A percentile compares a stretch with the other conserved stretches of the same genome.
phyloP scores from a whole-genome alignment of 1,140 invertebrate genomes.

The Rhyacophila brunnea region DNA sequence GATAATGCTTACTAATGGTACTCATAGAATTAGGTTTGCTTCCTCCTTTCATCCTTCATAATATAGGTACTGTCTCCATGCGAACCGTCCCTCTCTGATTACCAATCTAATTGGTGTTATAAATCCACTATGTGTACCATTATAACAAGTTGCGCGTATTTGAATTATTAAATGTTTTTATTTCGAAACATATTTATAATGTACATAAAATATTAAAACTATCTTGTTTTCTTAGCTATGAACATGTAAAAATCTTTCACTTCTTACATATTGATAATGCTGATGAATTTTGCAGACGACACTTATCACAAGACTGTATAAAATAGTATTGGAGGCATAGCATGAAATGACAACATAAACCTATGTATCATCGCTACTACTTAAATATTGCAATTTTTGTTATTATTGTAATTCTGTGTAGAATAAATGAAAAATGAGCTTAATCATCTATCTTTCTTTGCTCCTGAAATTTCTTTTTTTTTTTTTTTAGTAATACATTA shows the following conservation, averaged over 20 bases:
- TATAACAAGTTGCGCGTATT: constrained; percentile 1
- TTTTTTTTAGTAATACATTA: neutral
- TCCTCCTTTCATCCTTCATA: no score
- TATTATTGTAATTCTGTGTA: constrained; percentile 4
- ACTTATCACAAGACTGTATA: constrained; percentile 16
- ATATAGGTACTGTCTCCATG: neutral
- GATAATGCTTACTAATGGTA: neutral
- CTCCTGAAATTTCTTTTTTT: constrained; percentile 7
- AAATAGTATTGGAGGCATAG: neutral
- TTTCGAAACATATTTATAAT: constrained; percentile 11
- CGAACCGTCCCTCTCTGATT: constrained; percentile 2
- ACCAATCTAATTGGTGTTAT: neutral
- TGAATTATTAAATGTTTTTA: constrained; percentile 4
- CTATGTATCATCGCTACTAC: constrained; percentile 1
- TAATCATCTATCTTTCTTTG: constrained; percentile 9
- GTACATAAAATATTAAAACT: constrained; percentile 15
- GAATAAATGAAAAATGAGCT: constrained; percentile 11
- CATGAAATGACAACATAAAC: neutral
- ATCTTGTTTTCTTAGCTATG: constrained; percentile 10
- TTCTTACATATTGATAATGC: constrained; percentile 12
- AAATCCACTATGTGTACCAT: constrained; percentile 1
- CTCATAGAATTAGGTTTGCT: neutral
- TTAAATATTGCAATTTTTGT: neutral
- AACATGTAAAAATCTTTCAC: constrained; percentile 10
- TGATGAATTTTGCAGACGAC: constrained; percentile 18